phyloP scores from a whole-genome alignment of 1,140 invertebrate genomes.

The Diachasma alloeum region DNA sequence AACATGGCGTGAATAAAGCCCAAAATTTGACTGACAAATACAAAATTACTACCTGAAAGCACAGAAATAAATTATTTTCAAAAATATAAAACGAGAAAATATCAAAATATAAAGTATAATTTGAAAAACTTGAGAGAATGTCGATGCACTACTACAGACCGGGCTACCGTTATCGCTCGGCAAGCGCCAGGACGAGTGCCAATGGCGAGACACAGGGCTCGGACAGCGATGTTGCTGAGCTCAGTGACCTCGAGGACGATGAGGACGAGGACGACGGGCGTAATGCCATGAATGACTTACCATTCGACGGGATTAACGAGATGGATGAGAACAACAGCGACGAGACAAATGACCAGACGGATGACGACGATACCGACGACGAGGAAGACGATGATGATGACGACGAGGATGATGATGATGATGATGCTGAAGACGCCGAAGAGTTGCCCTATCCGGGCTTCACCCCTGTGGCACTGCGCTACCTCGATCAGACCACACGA shows the following conservation, averaged over 20 bases:
- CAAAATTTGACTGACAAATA: too few relatives aligned
- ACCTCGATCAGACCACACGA: conserved; percentile 85
- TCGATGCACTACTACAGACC: conserved; percentile 58
- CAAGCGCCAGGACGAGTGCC: conserved; percentile 41
- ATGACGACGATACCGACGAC: conserved; percentile 68
- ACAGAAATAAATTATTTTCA: not conserved
- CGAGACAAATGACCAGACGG: conserved; percentile 37
- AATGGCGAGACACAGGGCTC: conserved; percentile 50
- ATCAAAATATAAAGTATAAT: not conserved
- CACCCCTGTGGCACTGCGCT: conserved; percentile 80
- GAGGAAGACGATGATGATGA: conserved; percentile 60
- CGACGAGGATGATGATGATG: conserved; percentile 64
- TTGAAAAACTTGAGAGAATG: conserved; percentile 36
- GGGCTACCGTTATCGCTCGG: conserved; percentile 59
- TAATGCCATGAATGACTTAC: conserved; percentile 64
- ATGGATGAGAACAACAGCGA: conserved; percentile 31
- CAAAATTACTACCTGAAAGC: too few relatives aligned
- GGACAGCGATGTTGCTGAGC: conserved; percentile 61
- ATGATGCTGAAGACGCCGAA: conserved; percentile 67
- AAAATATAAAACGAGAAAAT: not conserved
- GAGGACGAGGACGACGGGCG: conserved; percentile 69
- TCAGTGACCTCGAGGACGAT: conserved; percentile 64
- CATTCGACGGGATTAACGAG: conserved; percentile 1
- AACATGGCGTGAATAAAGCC: too few relatives aligned
- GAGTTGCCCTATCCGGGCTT: conserved; percentile 90